These are phyloP conservation scores for Noctua pronuba DNA, from an alignment of 2,888 invertebrate genomes.

Conservation along the genomic window DNA sequence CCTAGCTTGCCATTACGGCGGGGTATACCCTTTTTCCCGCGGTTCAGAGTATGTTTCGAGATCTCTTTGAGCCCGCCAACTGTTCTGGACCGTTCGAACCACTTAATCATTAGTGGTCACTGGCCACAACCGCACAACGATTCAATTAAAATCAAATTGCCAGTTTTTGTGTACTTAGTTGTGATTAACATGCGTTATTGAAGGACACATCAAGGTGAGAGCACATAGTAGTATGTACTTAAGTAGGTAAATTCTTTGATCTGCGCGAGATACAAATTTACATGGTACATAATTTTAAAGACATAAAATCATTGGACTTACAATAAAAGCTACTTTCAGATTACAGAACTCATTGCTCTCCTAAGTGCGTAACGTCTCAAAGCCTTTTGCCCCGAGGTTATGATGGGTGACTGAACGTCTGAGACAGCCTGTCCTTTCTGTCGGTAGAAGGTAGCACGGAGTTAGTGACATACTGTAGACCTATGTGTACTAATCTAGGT, in stretches of 20 bases:
- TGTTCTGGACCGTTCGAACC: constrained; percentile 31
- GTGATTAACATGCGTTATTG: constrained; percentile 13
- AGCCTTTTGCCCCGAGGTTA: constrained; percentile 2
- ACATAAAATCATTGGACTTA: not conserved
- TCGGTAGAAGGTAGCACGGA: not conserved
- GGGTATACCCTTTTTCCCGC: constrained; percentile 16
- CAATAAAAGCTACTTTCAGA: not conserved
- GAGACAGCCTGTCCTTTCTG: not conserved
- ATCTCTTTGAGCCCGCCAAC: constrained; percentile 32
- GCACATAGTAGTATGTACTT: not conserved
- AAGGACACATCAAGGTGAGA: not conserved
- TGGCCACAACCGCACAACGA: constrained; percentile 39
- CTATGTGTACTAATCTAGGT: not conserved
- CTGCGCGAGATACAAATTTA: not conserved
- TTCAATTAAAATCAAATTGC: constrained; percentile 55
- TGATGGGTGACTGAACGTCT: constrained; percentile 20
- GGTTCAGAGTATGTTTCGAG: constrained; percentile 26
- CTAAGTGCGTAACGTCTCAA: not conserved
- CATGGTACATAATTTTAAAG: not conserved
- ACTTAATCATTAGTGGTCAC: constrained; percentile 50
- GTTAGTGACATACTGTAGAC: not conserved
- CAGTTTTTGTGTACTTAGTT: constrained; percentile 28
- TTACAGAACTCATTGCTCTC: constrained; percentile 10
- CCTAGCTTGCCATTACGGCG: not conserved
- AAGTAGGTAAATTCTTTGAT: not conserved